phyloP scores from a whole-genome alignment of 2,888 invertebrate genomes.

The Villa cingulata region DNA sequence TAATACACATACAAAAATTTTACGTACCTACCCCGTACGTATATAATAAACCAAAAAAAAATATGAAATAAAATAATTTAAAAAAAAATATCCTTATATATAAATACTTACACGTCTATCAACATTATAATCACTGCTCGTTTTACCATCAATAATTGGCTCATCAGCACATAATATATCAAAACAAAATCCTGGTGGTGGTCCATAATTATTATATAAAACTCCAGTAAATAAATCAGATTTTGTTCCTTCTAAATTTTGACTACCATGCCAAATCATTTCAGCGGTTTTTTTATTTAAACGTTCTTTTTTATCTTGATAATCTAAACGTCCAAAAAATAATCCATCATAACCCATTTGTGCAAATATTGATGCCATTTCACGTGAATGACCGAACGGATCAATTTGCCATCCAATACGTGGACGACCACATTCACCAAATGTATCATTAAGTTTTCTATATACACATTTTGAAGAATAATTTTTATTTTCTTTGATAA shows the following conservation, averaged over 20 bases:
- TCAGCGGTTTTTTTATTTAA: slow-evolving; percentile 52
- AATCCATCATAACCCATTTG: slow-evolving; percentile 82
- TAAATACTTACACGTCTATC: slow-evolving; percentile 47
- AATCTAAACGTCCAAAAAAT: slow-evolving; percentile 77
- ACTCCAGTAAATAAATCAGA: slow-evolving; percentile 72
- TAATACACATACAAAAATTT: too few species aligned
- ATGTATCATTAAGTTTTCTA: slow-evolving; percentile 50
- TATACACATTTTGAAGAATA: too few species aligned
- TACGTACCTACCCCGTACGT: too few species aligned
- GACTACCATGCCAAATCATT: slow-evolving; percentile 69
- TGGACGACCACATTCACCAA: slow-evolving; percentile 62
- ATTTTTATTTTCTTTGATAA: not conserved
- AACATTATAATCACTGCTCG: slow-evolving; percentile 72
- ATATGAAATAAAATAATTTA: not conserved
- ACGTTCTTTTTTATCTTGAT: slow-evolving; percentile 60
- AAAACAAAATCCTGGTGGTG: slow-evolving; percentile 87
- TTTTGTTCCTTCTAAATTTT: slow-evolving; percentile 46
- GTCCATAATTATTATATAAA: slow-evolving; percentile 65
- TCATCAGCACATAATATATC: slow-evolving; percentile 73
- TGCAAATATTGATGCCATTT: slow-evolving; percentile 67
- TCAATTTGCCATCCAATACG: slow-evolving; percentile 76
- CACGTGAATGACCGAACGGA: slow-evolving; percentile 75
- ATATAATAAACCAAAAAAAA: too few species aligned
- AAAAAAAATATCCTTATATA: not conserved
- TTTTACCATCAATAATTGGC: slow-evolving; percentile 72